Conservation (phyloP, 2,797 vertebrate species). For the Discoglossus pictus region DNA sequence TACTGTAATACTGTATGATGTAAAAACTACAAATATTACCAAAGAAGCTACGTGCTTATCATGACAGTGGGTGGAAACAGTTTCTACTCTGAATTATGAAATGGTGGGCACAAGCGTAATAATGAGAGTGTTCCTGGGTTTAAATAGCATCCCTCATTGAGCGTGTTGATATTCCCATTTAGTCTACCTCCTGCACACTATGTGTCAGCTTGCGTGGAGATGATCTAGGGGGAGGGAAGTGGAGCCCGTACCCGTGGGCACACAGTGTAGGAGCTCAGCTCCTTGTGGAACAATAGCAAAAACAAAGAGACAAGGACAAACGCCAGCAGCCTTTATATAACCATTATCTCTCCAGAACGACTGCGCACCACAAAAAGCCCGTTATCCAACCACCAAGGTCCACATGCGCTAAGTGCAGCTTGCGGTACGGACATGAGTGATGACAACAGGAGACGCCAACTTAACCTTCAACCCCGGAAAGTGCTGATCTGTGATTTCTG, state of each 20-base stretch:
- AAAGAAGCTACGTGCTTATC: too few relatives aligned
- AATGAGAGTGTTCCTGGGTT: too few relatives aligned
- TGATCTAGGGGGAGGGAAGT: conserved; percentile 4
- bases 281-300: conserved; percentile 17
- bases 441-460: neutral
- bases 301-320: conserved; percentile 30
- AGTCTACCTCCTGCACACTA: too few relatives aligned
- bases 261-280: neutral
- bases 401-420: neutral
- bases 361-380: neutral
- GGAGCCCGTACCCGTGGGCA: conserved; percentile 9
- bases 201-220: conserved; percentile 29
- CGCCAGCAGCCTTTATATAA: too few relatives aligned
- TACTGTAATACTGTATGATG: too few relatives aligned
- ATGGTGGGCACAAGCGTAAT: too few relatives aligned
- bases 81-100: too few relatives aligned
- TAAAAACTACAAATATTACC: too few relatives aligned
- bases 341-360: conserved; percentile 28
- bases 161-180: too few relatives aligned
- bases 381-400: neutral
- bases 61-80: too few relatives aligned
- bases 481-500: too few relatives aligned
- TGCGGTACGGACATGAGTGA: neutral
- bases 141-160: too few relatives aligned
- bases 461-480: neutral